Percentiles rank a stretch among this genome's conserved stretches.
Evolutionary conservation across 2,113 vertebrate species (phyloP).

Genomic region (western clawed frog (Xenopus tropicalis)): DNA sequence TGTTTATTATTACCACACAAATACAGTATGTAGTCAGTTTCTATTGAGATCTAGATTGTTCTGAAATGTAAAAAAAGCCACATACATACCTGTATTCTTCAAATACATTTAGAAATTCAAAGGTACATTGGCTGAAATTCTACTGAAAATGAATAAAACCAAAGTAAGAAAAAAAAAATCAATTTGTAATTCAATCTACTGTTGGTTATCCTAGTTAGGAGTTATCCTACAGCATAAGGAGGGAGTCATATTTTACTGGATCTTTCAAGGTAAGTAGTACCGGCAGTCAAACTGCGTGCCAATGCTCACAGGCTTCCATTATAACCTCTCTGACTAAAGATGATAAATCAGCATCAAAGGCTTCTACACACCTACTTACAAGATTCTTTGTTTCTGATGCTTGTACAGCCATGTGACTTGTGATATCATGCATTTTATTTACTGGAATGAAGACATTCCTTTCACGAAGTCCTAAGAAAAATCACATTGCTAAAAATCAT

Average conservation of each 20-base stretch:
- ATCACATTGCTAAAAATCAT: conserved; percentile 17
- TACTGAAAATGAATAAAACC: no score
- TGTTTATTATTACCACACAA: no score
- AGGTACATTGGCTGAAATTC: no score
- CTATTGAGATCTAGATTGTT: no score
- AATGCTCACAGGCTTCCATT: conserved; percentile 25
- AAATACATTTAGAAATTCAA: no score
- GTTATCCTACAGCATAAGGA: neutral
- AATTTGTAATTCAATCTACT: no score
- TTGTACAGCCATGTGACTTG: conserved; percentile 4
- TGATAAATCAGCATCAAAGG: conserved; percentile 32
- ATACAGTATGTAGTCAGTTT: no score
- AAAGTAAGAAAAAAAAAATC: no score
- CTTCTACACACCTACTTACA: conserved; percentile 32
- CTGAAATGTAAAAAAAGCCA: no score
- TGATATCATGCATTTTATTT: conserved; percentile 22
- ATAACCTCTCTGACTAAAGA: conserved; percentile 27
- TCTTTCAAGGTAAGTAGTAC: conserved; percentile 5
- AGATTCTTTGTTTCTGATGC: conserved; percentile 1
- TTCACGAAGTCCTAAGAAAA: conserved; percentile 21
- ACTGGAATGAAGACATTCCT: conserved; percentile 30
- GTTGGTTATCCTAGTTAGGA: no score
- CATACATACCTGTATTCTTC: no score
- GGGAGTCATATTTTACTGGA: conserved; percentile 3
- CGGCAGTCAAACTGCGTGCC: neutral